These are phyloP conservation scores for Brachyrhaphis roseni DNA, from an alignment of 2,797 vertebrate species.

Conservation along the genomic window DNA sequence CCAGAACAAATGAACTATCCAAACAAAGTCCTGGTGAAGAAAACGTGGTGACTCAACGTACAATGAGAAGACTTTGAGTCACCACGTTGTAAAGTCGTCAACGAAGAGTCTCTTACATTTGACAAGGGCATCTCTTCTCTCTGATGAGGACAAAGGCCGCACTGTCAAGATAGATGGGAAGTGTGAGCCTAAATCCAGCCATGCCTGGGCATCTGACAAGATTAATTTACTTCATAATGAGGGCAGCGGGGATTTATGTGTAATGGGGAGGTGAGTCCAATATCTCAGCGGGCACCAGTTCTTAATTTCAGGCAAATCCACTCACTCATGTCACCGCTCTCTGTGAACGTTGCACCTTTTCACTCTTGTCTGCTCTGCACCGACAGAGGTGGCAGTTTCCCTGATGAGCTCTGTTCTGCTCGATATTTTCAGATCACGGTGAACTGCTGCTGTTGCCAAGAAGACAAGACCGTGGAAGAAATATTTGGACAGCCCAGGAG, in stretches of 20 bases:
- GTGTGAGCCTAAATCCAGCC: slow-evolving; percentile 62
- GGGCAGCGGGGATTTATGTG: slow-evolving; percentile 59
- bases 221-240: slow-evolving; percentile 70
- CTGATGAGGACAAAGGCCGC: slow-evolving; percentile 36
- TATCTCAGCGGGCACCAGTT: slow-evolving; percentile 28
- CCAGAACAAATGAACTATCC: slow-evolving; percentile 15
- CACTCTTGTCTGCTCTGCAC: slow-evolving; percentile 19
- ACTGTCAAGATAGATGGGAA: slow-evolving; percentile 63
- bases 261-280: slow-evolving; percentile 32
- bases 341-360: slow-evolving; percentile 38
- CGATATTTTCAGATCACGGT: slow-evolving; percentile 31
- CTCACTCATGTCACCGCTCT: slow-evolving; percentile 31
- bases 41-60: slow-evolving; percentile 58
- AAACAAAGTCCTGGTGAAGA: slow-evolving; percentile 26
- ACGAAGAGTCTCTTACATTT: slow-evolving; percentile 45
- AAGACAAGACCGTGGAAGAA: slow-evolving; percentile 33
- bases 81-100: slow-evolving; percentile 68
- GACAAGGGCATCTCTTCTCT: slow-evolving; percentile 56
- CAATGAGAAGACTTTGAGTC: slow-evolving; percentile 38
- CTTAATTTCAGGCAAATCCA: slow-evolving; percentile 48
- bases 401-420: slow-evolving; percentile 25
- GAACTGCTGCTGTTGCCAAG: slow-evolving; percentile 23
- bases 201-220: slow-evolving; percentile 49
- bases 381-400: slow-evolving; percentile 19
- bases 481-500: slow-evolving; percentile 20